Evolutionary conservation across 2,113 vertebrate species (phyloP), one percentile per base, ranked within the genome.

Genomic region (Cyphomyrus discorhynchus): DNA sequence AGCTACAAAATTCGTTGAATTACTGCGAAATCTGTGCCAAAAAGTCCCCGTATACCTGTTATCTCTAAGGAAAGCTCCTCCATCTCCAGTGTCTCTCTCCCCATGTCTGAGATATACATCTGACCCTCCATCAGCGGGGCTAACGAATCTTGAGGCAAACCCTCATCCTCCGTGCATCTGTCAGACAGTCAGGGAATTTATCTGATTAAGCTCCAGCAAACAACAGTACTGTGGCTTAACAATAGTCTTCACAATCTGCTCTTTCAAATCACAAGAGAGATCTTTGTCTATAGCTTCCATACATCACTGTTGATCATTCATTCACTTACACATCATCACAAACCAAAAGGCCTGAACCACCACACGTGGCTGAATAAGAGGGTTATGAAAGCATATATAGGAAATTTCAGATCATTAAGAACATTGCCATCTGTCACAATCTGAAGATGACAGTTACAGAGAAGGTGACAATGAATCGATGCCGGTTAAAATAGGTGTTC

Each of bases 21-120:
- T 80, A 31, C 35, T 5, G 35, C 15, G 0, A 39, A 80, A 80
- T 8, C 15, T 42, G 35, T 42, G 17, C 13, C 31, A 31, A 42
- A 80, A 80, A 8, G 31, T 85, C 45, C 39, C 46, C 0, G 8
- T 47, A 31, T 58, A 62, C 87, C 87, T 90, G 74, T 5, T 42
- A 7, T 80, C 15, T 80, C 2, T 6, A 80, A 83, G 1, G 8
- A 80, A 19, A 92, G 70, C 35, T 58, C 35, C 0, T 86, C 91
- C 90, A 93, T 90, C 52, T 93, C 31, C 24, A 93, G n/a, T 7
- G 50, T 66, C 91, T 93, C 91, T 35, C 74, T 45, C 27, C 0
- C 82, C 19, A 35, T 47, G 3, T 91, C 90, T 8, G 24, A 45
- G 74, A 24, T 49, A 5, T 13, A 47, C 88, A 52, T 74, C 21